Evolutionary conservation across 2,797 vertebrate species (phyloP), one percentile per base, ranked within the genome.

Genomic region (Nasua narica): DNA sequence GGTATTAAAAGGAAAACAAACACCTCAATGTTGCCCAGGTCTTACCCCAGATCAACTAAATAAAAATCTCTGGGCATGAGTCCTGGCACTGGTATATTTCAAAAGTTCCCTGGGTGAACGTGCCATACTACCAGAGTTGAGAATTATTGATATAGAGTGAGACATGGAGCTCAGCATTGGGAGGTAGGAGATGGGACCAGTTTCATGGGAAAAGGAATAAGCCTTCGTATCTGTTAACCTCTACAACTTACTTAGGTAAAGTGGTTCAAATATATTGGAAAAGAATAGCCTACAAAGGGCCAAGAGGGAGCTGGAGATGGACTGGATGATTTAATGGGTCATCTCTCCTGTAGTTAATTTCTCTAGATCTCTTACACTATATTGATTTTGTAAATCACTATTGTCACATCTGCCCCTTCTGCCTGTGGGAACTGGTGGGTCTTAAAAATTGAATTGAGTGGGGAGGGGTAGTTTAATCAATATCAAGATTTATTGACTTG

Each of bases 381-480:
- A 97, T 98, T 96, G 97, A 98, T 97, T 97, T 97, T 96, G 93
- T 93, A 96, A 96, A 97, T 96, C 76, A 62, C 91, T 96, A 93
- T 95, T 97, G 97, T 97, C 96, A 96, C 93, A 79, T 95, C 56
- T 97, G 60, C 40, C 77, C 90, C 97, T 92, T 96, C 77, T 93
- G 87, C 91, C 90, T 87, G 62, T 97, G 97, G 95, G 95, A 97
- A 94, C 82, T 69, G 70, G 95, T 94, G 72, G 87, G 67, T 94
- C 89, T 98, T 96, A 88, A 97, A 95, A 92, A 96, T 62, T 96
- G 91, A 97, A 92, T 94, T 87, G 88, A 58, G 79, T 70, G 60
- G n/a, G 56, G 48, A 32, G n/a, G 52, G 50, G 23, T 69, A 87
- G 86, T 50, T 95, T 90, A 96, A 96, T 98, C 94, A 96, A 97